Conservation (phyloP, 2,888 invertebrate species). For the Cryptophagus acutangulus region DNA sequence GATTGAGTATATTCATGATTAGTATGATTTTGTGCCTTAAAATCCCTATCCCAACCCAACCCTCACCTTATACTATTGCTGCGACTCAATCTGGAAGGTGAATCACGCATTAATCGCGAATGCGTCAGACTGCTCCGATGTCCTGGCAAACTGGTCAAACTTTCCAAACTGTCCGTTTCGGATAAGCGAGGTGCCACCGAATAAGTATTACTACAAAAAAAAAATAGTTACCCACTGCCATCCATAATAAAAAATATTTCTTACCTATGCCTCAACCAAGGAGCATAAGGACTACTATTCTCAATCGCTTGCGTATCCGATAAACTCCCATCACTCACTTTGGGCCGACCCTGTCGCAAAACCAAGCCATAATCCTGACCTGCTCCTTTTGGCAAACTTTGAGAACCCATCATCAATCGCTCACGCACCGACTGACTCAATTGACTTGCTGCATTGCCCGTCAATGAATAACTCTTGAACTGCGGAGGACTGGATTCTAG, state of each 20-base stretch:
- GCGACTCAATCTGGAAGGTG: constrained; percentile 73
- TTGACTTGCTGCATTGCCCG: constrained; percentile 80
- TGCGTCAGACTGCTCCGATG: constrained; percentile 69
- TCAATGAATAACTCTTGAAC: constrained; percentile 79
- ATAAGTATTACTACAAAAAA: constrained; percentile 60
- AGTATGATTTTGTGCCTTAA: constrained; percentile 8
- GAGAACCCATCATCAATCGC: constrained; percentile 77
- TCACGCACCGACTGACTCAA: constrained; percentile 82
- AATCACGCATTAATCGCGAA: constrained; percentile 61
- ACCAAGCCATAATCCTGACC: constrained; percentile 47
- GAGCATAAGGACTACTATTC: constrained; percentile 77
- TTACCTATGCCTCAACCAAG: constrained; percentile 81
- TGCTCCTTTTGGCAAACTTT: constrained; percentile 70
- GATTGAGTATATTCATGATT: constrained; percentile 11
- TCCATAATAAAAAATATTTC: not conserved
- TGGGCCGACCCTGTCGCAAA: constrained; percentile 43
- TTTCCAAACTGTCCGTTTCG: constrained; percentile 87
- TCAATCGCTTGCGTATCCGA: constrained; percentile 83
- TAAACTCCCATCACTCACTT: constrained; percentile 69
- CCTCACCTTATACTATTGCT: constrained; percentile 87
- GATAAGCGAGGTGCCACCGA: constrained; percentile 72
- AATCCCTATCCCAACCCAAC: not conserved
- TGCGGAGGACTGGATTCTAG: constrained; percentile 68
- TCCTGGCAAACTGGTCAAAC: constrained; percentile 56
- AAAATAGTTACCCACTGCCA: constrained; percentile 3